Base-by-base conservation (phyloP, 2,113 vertebrate genomes). In the Ctenomys sociabilis region DNA sequence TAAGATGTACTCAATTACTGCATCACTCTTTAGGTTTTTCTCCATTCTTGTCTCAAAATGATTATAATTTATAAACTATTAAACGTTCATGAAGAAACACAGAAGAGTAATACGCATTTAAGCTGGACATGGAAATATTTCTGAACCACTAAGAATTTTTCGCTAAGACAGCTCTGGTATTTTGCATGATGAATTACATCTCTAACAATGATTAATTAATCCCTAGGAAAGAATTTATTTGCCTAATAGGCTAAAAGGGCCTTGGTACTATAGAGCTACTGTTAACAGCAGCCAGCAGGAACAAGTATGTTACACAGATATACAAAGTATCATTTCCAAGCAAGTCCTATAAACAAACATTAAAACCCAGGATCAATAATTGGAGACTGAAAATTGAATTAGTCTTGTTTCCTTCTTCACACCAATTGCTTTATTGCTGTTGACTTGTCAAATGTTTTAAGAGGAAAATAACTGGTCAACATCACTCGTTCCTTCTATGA, bases 101-200 rank as follows among this genome's bases (percentile, higher is more conserved):
- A 78, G 93, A 64, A 77, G 28, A n/a, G 2, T 66, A 32, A 4
- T 66, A 28, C 75, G 35, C 57, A 86, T 59, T 73, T 63, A 93
- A 75, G 45, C 19, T 77, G 30, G 84, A 92, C 92, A 91, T 43
- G 85, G 28, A 94, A 68, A 90, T 35, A 64, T 95, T 92, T 94
- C 90, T 90, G 82, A 92, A 95, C 93, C 94, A 97, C 90, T 81
- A 85, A 92, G 77, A 90, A 93, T 49, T 96, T 90, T 68, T 84
- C 26, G 54, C 52, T 72, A 90, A 52, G 95, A 96, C 93, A 97
- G 90, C 88, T 21, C 89, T 95, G 94, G 64, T 94, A 97, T 97
- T 96, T 95, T 85, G 61, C 77, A 94, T 96, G 95, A 97, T 93
- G 85, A 95, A 97, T 93, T 92, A 80, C 35, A 85, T 91, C 85